Percentiles rank a stretch among this genome's conserved stretches.
These are phyloP conservation scores for Pica pica DNA, from an alignment of 2,113 vertebrate genomes.

Conservation along the genomic window DNA sequence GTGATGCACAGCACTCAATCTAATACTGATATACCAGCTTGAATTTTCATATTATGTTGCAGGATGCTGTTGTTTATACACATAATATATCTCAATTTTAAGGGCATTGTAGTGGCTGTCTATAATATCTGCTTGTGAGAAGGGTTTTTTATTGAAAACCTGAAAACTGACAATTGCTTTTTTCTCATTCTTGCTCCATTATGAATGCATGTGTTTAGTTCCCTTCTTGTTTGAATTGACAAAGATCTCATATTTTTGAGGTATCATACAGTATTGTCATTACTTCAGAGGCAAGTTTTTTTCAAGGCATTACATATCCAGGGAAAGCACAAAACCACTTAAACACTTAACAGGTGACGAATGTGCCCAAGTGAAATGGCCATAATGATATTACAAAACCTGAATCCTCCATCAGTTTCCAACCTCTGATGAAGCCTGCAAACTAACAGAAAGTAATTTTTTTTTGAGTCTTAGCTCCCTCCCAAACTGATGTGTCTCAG, in stretches of 20 bases:
- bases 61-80: constrained; percentile 43
- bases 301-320: neutral
- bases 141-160: constrained; percentile 32
- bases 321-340: neutral
- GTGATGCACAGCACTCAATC: constrained; percentile 67
- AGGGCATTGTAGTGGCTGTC: neutral
- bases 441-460: neutral
- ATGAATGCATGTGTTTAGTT: neutral
- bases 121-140: constrained; percentile 29
- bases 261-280: neutral
- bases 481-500: neutral
- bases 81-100: constrained; percentile 52
- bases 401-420: neutral
- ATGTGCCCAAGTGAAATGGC: neutral
- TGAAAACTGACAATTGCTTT: constrained; percentile 20
- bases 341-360: neutral
- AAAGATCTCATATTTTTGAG: neutral
- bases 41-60: constrained; percentile 59
- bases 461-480: neutral
- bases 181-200: constrained; percentile 26
- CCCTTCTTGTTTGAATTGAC: neutral
- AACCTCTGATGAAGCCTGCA: neutral
- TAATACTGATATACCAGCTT: constrained; percentile 50
- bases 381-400: neutral
- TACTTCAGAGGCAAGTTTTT: neutral